These are phyloP conservation scores for Lordiphosa stackelbergi DNA, from an alignment of 1,140 invertebrate genomes.

Conservation along the genomic window DNA sequence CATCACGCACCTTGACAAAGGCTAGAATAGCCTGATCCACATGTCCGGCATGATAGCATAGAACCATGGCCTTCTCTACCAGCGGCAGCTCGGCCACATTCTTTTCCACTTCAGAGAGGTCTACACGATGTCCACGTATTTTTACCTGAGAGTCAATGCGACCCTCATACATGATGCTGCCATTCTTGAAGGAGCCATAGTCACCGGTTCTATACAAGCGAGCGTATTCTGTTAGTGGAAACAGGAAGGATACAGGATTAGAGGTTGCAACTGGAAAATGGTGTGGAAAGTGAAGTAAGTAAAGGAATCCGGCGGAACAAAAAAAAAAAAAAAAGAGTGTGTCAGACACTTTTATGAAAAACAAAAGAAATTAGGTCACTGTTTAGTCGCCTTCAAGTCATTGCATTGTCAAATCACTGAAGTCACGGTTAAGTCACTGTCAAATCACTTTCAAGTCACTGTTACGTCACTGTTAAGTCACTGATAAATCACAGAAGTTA, in stretches of 20 bases:
- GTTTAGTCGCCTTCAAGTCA: no score
- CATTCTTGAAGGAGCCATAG: constrained; percentile 86
- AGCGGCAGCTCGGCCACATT: constrained; percentile 77
- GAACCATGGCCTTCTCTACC: constrained; percentile 80
- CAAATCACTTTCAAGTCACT: no score
- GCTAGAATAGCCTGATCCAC: constrained; percentile 85
- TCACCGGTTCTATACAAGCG: constrained; percentile 90
- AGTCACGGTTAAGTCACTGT: no score
- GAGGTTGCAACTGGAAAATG: no score
- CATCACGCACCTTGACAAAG: constrained; percentile 82
- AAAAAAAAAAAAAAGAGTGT: no score
- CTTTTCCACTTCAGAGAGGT: constrained; percentile 89
- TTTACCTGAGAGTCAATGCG: constrained; percentile 92
- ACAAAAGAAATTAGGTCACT: no score
- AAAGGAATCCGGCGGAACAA: no score
- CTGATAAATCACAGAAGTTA: no score
- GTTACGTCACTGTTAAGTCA: no score
- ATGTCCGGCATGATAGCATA: constrained; percentile 87
- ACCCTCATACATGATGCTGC: constrained; percentile 86
- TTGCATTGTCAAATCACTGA: no score
- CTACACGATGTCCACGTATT: constrained; percentile 89
- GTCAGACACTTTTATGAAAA: no score
- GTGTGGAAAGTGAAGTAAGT: no score
- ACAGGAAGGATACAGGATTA: background rate
- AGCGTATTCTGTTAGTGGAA: constrained; percentile 79